phyloP scores from a whole-genome alignment of 2,113 vertebrate species.

The Sciurus niger region DNA sequence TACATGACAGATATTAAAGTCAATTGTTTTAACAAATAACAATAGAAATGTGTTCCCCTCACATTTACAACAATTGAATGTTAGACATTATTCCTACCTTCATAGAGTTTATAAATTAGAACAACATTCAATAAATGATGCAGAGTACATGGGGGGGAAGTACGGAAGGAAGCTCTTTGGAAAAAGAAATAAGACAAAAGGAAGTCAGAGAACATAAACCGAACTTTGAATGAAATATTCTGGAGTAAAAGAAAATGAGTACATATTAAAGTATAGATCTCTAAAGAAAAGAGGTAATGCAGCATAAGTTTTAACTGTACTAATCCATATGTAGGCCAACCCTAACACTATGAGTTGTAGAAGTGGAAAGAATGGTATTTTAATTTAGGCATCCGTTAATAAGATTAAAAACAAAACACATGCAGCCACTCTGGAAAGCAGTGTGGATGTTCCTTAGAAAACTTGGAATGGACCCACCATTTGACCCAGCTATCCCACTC shows the following conservation, averaged over 20 bases:
- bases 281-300: neutral
- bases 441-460: too few relatives aligned
- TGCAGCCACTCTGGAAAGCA: neutral
- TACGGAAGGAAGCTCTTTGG: neutral
- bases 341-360: slow-evolving; percentile 12
- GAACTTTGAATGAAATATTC: neutral
- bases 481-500: too few relatives aligned
- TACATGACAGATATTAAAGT: slow-evolving; percentile 4
- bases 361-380: slow-evolving; percentile 21
- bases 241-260: neutral
- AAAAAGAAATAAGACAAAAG: slow-evolving; percentile 7
- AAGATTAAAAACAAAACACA: neutral
- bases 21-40: slow-evolving; percentile 48
- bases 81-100: neutral
- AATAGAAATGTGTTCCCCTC: slow-evolving; percentile 8
- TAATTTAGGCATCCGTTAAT: slow-evolving; percentile 17
- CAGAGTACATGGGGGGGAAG: neutral
- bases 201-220: slow-evolving; percentile 25
- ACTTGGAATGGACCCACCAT: too few relatives aligned
- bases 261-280: slow-evolving; percentile 1
- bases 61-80: neutral
- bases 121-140: neutral
- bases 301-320: slow-evolving; percentile 33
- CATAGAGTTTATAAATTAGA: neutral
- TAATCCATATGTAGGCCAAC: neutral